Evolutionary conservation across 2,888 invertebrate species (phyloP).

Genomic region (Ormyrus nitidulus): DNA sequence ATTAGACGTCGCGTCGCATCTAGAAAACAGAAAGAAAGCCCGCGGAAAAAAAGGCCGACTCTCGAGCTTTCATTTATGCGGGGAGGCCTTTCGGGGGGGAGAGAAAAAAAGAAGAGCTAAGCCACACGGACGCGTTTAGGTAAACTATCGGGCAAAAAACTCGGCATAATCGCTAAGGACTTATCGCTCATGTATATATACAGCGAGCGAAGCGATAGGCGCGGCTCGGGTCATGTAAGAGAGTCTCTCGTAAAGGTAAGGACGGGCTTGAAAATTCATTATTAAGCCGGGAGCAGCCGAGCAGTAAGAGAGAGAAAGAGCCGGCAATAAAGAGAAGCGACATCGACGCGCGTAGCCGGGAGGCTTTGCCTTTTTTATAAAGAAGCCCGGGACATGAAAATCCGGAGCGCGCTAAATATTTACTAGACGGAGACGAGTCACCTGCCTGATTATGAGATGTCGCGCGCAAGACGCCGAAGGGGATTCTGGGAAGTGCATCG

Average conservation of each 20-base stretch:
- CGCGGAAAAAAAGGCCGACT: not conserved
- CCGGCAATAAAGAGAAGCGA: slow-evolving; percentile 64
- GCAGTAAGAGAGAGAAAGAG: not conserved
- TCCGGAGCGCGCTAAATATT: not conserved
- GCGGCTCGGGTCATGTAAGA: slow-evolving; percentile 62
- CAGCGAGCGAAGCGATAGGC: slow-evolving; percentile 62
- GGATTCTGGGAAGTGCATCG: too few species aligned
- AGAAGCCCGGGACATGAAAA: not conserved
- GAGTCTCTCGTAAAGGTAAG: slow-evolving; percentile 69
- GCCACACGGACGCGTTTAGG: slow-evolving; percentile 64
- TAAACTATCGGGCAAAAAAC: slow-evolving; percentile 68
- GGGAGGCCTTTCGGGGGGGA: not conserved
- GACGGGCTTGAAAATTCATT: slow-evolving; percentile 71
- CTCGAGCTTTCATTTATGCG: slow-evolving; percentile 15
- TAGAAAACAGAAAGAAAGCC: slow-evolving; percentile 15
- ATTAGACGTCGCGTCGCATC: slow-evolving; percentile 4
- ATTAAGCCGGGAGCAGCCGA: slow-evolving; percentile 64
- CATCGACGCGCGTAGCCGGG: slow-evolving; percentile 44
- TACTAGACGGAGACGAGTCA: not conserved
- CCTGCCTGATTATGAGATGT: too few species aligned
- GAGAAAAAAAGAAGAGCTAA: not conserved
- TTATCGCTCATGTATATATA: slow-evolving; percentile 69
- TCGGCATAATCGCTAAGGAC: slow-evolving; percentile 66
- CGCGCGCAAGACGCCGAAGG: too few species aligned
- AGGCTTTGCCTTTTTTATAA: not conserved